Conservation (phyloP, 2,797 vertebrate genomes). For the Danio jaintianensis region DNA sequence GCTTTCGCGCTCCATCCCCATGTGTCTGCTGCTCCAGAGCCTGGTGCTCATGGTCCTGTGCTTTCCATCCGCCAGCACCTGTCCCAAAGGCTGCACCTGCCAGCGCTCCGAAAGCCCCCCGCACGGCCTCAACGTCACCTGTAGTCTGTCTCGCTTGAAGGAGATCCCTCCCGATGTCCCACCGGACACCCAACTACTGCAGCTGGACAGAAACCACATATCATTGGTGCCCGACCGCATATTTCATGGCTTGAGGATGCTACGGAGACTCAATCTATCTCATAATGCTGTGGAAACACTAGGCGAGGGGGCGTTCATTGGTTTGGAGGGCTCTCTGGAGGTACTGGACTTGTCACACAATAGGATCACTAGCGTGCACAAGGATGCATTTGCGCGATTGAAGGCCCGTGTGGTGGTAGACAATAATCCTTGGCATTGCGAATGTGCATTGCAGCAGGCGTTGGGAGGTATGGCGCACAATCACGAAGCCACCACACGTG, state of each 20-base stretch:
- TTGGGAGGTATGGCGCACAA: conserved; percentile 95
- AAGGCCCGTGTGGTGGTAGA: conserved; percentile 93
- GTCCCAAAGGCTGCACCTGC: conserved; percentile 95
- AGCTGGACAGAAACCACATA: conserved; percentile 97
- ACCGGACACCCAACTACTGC: conserved; percentile 89
- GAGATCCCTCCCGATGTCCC: conserved; percentile 95
- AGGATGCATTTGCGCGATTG: conserved; percentile 92
- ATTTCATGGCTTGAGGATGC: conserved; percentile 91
- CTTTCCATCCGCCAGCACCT: conserved; percentile 98
- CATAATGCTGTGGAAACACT: conserved; percentile 95
- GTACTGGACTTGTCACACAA: conserved; percentile 97
- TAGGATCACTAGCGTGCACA: conserved; percentile 94
- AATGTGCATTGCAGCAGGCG: conserved; percentile 96
- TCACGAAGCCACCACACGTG: conserved; percentile 89
- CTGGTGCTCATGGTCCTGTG: conserved; percentile 98
- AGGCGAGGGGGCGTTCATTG: conserved; percentile 93
- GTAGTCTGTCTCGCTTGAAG: conserved; percentile 95
- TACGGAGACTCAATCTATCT: conserved; percentile 95
- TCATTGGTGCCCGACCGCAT: conserved; percentile 92
- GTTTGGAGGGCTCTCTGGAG: conserved; percentile 92
- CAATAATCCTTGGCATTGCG: conserved; percentile 98
- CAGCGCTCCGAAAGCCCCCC: conserved; percentile 83
- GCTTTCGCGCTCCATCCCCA: conserved; percentile 96
- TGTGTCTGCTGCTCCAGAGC: conserved; percentile 98
- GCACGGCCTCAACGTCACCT: conserved; percentile 90